Conservation (phyloP, 2,888 invertebrate species). For the Microctonus aethiopoides region DNA sequence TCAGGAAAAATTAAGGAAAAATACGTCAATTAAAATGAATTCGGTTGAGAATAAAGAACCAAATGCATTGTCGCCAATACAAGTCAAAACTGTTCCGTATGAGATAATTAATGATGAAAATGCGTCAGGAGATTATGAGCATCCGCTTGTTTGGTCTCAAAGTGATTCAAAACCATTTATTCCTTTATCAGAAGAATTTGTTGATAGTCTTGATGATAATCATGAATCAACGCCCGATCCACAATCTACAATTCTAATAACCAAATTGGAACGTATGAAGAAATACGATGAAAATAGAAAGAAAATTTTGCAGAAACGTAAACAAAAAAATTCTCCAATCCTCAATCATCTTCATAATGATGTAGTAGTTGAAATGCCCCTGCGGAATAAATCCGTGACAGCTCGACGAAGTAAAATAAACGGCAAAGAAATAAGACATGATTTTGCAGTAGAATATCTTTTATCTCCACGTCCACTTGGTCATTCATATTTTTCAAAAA, state of each 20-base stretch:
- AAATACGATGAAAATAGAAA: slow-evolving; percentile 41
- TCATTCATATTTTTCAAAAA: not conserved
- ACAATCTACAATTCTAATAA: slow-evolving; percentile 17
- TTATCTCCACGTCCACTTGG: slow-evolving; percentile 18
- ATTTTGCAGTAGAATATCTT: slow-evolving; percentile 38
- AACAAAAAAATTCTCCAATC: not conserved
- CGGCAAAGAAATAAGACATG: slow-evolving; percentile 16
- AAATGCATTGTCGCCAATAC: not conserved
- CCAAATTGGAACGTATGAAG: slow-evolving; percentile 45
- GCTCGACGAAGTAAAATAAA: not conserved
- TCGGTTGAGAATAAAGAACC: not conserved
- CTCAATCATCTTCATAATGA: not conserved
- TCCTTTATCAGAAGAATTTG: slow-evolving; percentile 39
- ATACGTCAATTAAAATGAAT: not conserved
- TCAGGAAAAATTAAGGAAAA: not conserved
- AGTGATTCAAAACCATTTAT: slow-evolving; percentile 47
- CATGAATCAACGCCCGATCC: slow-evolving; percentile 3
- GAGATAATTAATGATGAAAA: not conserved
- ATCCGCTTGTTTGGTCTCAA: slow-evolving; percentile 37
- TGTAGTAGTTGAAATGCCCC: not conserved
- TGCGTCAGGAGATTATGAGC: not conserved
- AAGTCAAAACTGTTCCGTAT: not conserved
- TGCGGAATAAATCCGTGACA: slow-evolving; percentile 7
- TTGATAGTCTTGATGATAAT: slow-evolving; percentile 17
- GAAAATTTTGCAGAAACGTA: slow-evolving; percentile 5